Percentiles rank a stretch among this genome's conserved stretches.
phyloP scores from a whole-genome alignment of 2,888 invertebrate genomes.

The Pachydiplax longipennis region DNA sequence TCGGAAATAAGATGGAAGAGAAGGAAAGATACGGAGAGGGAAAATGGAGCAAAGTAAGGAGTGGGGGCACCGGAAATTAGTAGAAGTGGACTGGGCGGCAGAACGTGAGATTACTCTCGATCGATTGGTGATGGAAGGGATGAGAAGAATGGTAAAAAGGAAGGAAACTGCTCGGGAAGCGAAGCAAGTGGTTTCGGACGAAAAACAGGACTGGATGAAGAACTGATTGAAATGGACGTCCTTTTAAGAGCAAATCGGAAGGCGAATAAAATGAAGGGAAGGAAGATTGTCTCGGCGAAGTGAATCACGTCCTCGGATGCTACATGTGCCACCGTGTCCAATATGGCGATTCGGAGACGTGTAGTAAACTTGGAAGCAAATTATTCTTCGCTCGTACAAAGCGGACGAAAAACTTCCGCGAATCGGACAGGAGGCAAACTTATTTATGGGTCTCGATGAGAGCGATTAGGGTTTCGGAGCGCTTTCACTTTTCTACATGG shows the following conservation, averaged over 20 bases:
- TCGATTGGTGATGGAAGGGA: neutral
- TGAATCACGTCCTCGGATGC: conserved; percentile 1
- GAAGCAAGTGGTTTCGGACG: neutral
- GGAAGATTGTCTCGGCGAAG: neutral
- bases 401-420: neutral
- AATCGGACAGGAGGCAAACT: too few species aligned
- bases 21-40: neutral
- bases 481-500: too few species aligned
- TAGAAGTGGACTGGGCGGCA: conserved; percentile 18
- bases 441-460: too few species aligned
- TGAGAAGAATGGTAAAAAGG: neutral
- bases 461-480: too few species aligned
- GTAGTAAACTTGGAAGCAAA: neutral
- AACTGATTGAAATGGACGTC: conserved; percentile 28
- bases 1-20: neutral
- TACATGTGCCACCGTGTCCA: neutral
- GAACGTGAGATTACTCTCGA: conserved; percentile 27
- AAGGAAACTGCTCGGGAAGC: neutral
- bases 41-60: neutral
- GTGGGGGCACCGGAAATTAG: conserved; percentile 10
- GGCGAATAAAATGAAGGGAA: too few species aligned
- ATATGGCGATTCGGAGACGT: neutral
- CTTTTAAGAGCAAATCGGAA: neutral
- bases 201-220: neutral
- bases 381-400: neutral